Percentiles rank a stretch among this genome's conserved stretches.
Evolutionary conservation across 2,113 vertebrate species (phyloP).

Genomic region (Phycodurus eques): DNA sequence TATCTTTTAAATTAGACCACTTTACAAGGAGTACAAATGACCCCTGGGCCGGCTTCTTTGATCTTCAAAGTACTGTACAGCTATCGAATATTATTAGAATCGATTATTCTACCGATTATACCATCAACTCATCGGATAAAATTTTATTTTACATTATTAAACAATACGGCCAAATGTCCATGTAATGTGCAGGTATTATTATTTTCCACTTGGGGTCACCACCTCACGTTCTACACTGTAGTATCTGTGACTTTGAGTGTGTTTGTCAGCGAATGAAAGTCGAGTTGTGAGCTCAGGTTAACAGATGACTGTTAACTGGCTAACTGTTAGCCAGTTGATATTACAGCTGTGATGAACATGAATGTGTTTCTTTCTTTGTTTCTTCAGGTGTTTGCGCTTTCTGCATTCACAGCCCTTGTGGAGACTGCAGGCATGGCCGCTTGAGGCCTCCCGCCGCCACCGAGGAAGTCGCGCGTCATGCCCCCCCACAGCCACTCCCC

Average conservation of each 20-base stretch:
- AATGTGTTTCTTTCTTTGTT: conserved; percentile 8
- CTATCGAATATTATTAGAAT: too few relatives aligned
- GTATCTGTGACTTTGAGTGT: not conserved
- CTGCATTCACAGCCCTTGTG: conserved; percentile 29
- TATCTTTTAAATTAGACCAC: too few relatives aligned
- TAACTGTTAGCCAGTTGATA: not conserved
- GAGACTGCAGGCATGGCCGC: conserved; percentile 63
- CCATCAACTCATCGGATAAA: too few relatives aligned
- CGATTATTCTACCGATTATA: too few relatives aligned
- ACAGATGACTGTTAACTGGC: too few relatives aligned
- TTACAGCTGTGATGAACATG: not conserved
- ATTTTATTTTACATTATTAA: too few relatives aligned
- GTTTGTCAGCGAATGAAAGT: not conserved
- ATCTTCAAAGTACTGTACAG: too few relatives aligned
- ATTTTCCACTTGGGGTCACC: too few relatives aligned
- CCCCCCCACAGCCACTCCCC: conserved; percentile 51
- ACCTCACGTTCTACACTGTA: too few relatives aligned
- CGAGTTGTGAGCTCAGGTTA: not conserved
- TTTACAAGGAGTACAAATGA: not conserved
- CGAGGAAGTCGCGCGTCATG: conserved; percentile 64
- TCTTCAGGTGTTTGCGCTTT: conserved; percentile 36
- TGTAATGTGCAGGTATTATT: too few relatives aligned
- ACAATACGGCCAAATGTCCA: too few relatives aligned
- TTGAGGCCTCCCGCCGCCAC: conserved; percentile 54
- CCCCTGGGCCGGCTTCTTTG: too few relatives aligned